These are phyloP conservation scores for Chymomyza amoena DNA, from an alignment of 2,888 invertebrate species.

Conservation along the genomic window DNA sequence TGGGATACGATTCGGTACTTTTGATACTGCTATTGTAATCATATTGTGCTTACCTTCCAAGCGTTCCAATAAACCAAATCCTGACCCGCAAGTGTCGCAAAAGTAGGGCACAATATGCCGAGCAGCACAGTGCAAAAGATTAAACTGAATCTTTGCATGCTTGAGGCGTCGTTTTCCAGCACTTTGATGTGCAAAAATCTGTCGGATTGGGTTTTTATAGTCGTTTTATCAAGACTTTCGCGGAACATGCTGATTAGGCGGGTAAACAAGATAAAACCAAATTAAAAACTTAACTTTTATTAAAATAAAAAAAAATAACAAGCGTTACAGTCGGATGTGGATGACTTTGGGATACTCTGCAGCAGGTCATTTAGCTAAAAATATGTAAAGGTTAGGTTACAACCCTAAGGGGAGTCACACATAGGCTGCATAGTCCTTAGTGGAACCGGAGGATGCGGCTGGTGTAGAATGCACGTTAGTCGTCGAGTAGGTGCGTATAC, in stretches of 20 bases:
- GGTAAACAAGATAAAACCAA: slow-evolving; percentile 49
- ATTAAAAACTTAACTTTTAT: too few species aligned
- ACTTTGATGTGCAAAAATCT: neutral
- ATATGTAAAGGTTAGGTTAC: too few species aligned
- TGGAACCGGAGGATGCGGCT: too few species aligned
- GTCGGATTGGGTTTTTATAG: slow-evolving; percentile 5
- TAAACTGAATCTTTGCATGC: slow-evolving; percentile 40
- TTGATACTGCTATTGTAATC: neutral
- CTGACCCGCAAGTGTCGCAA: slow-evolving; percentile 49
- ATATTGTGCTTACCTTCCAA: slow-evolving; percentile 36
- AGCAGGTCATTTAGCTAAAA: too few species aligned
- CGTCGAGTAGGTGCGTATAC: too few species aligned
- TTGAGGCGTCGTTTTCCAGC: neutral
- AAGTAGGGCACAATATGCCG: neutral
- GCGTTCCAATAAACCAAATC: slow-evolving; percentile 21
- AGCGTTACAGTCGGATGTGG: neutral
- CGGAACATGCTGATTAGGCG: slow-evolving; percentile 26
- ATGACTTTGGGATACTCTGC: too few species aligned
- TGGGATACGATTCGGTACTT: neutral
- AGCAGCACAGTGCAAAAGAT: neutral
- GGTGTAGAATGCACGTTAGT: too few species aligned
- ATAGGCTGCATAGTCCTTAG: too few species aligned
- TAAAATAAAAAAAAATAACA: too few species aligned
- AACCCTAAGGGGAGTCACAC: too few species aligned
- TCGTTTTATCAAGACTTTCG: slow-evolving; percentile 28